Evolutionary conservation across 1,140 invertebrate genomes (phyloP).

Genomic region (Marisa cornuarietis): DNA sequence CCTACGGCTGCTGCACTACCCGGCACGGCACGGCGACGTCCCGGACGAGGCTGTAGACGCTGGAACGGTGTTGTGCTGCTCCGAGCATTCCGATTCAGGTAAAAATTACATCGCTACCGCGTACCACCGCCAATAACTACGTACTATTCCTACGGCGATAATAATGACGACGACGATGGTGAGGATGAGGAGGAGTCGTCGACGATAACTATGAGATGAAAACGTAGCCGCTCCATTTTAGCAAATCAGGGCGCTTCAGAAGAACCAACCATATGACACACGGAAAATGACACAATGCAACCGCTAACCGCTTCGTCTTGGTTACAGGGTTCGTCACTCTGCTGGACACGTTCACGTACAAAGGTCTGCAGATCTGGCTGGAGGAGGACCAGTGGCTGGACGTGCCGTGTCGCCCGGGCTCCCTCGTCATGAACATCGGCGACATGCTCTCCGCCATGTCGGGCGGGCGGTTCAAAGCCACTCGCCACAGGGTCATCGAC

Average conservation of each 20-base stretch:
- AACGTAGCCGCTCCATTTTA: no score
- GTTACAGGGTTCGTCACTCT: constrained; percentile 47
- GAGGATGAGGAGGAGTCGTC: no score
- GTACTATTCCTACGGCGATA: no score
- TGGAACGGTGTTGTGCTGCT: constrained; percentile 39
- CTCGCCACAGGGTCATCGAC: constrained; percentile 48
- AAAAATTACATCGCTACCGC: neutral
- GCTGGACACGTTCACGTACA: constrained; percentile 46
- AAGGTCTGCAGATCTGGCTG: constrained; percentile 41
- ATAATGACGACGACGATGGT: no score
- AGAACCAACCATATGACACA: no score
- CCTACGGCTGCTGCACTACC: constrained; percentile 50
- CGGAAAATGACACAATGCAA: no score
- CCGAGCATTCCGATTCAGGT: constrained; percentile 46
- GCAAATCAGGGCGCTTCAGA: no score
- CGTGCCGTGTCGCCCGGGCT: constrained; percentile 40
- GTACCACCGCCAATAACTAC: no score
- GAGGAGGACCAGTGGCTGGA: constrained; percentile 39
- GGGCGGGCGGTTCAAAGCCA: constrained; percentile 46
- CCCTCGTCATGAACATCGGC: constrained; percentile 54
- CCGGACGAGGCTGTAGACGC: constrained; percentile 38
- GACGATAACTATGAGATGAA: no score
- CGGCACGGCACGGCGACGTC: constrained; percentile 33
- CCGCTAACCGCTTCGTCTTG: no score
- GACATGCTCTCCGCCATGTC: constrained; percentile 49